Evolutionary conservation across 92 coral and sea anemone species (phyloP), one percentile per base, ranked within the genome.

Genomic region (Scolanthus callimorphus): DNA sequence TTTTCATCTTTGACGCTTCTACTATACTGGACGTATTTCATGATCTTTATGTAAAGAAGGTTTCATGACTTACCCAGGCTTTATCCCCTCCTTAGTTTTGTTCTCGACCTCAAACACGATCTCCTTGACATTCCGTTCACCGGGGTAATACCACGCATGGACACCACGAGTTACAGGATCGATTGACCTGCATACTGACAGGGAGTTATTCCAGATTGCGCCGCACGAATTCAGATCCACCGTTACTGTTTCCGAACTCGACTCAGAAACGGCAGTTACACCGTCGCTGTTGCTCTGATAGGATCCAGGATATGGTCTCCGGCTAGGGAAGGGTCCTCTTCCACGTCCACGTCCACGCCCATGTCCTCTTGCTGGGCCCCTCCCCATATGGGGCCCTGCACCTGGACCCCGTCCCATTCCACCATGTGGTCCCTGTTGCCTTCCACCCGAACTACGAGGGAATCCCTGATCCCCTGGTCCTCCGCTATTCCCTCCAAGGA

Each of bases 141-240:
- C 52, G 4, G 52, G 52, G 23, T 10, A 46, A 21, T 9, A 46
- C 52, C 52, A 46, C 23, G 17, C 17, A 21, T 46, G 52, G 9
- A 34, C 43, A 6, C 43, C 43, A 15, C n/a, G n/a, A n/a, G n/a
- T n/a, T n/a, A n/a, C n/a, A n/a, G n/a, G n/a, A n/a, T n/a, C n/a
- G n/a, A n/a, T n/a, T n/a, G n/a, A 24, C 2, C 11, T 11, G 52
- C 65, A 59, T 20, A 41, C 29, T 23, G 44, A 20, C 65, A 59
- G 44, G 11, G 65, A 59, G 26, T 39, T 12, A 39, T 41, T 39
- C 65, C 65, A 59, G 25, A 51, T 51, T 12, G 11, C 49, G 0
- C 30, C 4, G 24, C 65, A 11, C 47, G 29, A 22, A 38, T 19
- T 17, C n/a, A 15, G 41, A 34, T 34, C 41, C 41, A 6, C 8